These are phyloP conservation scores for Aphidius colemani DNA, from an alignment of 2,888 invertebrate genomes.

Conservation along the genomic window DNA sequence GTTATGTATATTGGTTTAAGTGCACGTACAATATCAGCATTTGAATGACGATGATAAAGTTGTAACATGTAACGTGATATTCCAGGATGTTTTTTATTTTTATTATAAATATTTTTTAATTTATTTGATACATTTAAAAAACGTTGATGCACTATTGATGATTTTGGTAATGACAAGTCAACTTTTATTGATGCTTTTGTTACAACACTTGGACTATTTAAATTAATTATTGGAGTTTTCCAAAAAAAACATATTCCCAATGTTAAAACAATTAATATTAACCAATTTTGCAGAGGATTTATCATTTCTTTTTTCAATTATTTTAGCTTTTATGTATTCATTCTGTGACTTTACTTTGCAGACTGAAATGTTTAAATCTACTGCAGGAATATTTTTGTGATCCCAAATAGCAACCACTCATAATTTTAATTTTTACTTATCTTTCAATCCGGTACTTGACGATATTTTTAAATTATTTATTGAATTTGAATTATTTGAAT, in stretches of 20 bases:
- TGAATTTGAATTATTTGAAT: no score
- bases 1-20: constrained; percentile 48
- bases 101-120: constrained; percentile 27
- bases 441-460: neutral
- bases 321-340: neutral
- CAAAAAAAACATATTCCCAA: constrained; percentile 46
- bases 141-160: constrained; percentile 36
- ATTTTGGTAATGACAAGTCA: constrained; percentile 47
- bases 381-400: constrained; percentile 9
- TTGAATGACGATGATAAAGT: constrained; percentile 50
- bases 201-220: constrained; percentile 37
- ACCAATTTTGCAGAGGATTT: constrained; percentile 36
- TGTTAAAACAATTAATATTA: constrained; percentile 39
- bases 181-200: constrained; percentile 52
- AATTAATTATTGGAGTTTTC: constrained; percentile 37
- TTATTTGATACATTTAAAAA: constrained; percentile 34
- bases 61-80: constrained; percentile 52
- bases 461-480: no score
- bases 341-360: neutral
- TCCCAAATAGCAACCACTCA: constrained; percentile 28
- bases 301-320: constrained; percentile 3
- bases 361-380: neutral
- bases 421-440: constrained; percentile 20
- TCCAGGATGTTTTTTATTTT: constrained; percentile 38
- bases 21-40: constrained; percentile 50